Evolutionary conservation across 2,888 invertebrate species (phyloP).

Genomic region (Hyalella azteca): DNA sequence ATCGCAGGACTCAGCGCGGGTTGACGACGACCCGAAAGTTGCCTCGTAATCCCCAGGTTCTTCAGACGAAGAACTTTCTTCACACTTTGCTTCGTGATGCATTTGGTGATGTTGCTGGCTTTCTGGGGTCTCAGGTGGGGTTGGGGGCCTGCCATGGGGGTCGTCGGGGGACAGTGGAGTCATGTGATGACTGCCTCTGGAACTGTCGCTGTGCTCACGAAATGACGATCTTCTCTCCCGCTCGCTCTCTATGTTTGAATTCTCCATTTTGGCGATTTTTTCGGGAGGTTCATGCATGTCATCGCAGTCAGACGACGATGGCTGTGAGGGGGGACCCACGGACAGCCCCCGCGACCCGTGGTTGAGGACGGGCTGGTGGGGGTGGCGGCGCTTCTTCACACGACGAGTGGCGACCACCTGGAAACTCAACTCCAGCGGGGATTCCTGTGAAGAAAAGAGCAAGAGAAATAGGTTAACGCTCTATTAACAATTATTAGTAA

Average conservation of each 20-base stretch:
- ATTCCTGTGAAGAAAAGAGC: constrained; percentile 45
- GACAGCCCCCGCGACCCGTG: background rate
- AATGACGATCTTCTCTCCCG: background rate
- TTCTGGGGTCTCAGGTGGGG: constrained; percentile 52
- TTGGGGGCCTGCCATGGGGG: constrained; percentile 50
- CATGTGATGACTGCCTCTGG: background rate
- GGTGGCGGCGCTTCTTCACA: constrained; percentile 48
- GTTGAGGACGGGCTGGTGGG: background rate
- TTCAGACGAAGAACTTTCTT: constrained; percentile 20
- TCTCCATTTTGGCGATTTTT: constrained; percentile 45
- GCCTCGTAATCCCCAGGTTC: background rate
- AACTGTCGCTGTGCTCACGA: background rate
- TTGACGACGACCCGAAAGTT: background rate
- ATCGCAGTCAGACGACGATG: constrained; percentile 21
- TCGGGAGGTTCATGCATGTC: constrained; percentile 48
- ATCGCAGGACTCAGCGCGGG: background rate
- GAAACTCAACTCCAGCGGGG: constrained; percentile 56
- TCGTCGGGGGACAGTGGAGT: constrained; percentile 42
- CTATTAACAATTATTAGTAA: too few relatives aligned
- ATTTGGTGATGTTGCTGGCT: constrained; percentile 21
- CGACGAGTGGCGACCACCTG: constrained; percentile 53
- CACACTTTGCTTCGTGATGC: constrained; percentile 30
- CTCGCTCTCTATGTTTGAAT: constrained; percentile 22
- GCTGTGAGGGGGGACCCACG: background rate
- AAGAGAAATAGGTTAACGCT: too few relatives aligned